Evolutionary conservation across 2,888 invertebrate genomes (phyloP), one percentile per base, ranked within the genome.

Genomic region (Chydorus sphaericus): DNA sequence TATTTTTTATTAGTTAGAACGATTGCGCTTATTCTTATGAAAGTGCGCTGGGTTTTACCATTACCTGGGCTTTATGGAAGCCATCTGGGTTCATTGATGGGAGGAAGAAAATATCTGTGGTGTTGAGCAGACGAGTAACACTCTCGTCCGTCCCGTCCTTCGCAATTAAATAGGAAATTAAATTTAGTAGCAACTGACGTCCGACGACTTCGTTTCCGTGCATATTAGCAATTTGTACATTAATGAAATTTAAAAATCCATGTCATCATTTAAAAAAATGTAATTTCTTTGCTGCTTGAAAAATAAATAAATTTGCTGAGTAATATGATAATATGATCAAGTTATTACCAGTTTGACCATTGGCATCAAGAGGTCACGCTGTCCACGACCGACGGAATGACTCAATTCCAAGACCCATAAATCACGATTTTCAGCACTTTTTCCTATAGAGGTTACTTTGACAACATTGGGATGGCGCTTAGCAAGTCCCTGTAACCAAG

Each of bases 61-160:
- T n/a, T 72, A 87, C 87, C 77, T 76, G 66, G 54, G 93, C 85
- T 57, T 75, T 77, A 67, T 88, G 89, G 74, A 83, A 96, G 16
- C 98, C 98, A 77, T 98, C 87, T 33, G 98, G 98, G 74, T 98
- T 98, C 80, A 98, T 82, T 0, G 92, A 86, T 1, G 97, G 96
- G 88, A 98, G 85, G 64, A 98, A 73, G 70, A 84, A 93, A 61
- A 98, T 90, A 67, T 97, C 87, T 0, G 92, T 94, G 4, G 72
- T 75, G 66, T 96, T 82, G 1, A 98, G 78, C 56, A 98, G 70
- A 58, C 74, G 75, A 0, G 86, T 83, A 20, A 94, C 76, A 37
- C 73, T 67, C 2, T 67, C 63, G 59, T 70, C 65, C 28, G 64
- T 65, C 2, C 68, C 68, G 63, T 78, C 78, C 61, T 75, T 74